Evolutionary conservation across 2,888 invertebrate species (phyloP).

Genomic region (Stratiomys singularior): DNA sequence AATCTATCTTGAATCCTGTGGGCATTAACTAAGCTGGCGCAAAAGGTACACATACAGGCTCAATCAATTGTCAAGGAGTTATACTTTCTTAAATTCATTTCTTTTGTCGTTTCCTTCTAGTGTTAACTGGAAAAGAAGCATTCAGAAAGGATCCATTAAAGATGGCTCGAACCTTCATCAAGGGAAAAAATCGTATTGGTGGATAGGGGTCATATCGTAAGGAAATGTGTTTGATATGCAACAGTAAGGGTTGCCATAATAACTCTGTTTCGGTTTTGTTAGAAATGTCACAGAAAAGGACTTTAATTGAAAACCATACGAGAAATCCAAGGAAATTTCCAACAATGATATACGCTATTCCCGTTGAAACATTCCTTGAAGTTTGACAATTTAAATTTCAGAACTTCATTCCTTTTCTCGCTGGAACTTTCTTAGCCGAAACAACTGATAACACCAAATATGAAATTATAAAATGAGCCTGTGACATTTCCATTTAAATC

Average conservation of each 20-base stretch:
- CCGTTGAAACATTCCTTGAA: too few species aligned
- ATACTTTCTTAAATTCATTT: neutral
- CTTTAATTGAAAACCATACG: neutral
- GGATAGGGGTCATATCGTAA: neutral
- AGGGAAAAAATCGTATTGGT: neutral
- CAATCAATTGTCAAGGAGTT: constrained; percentile 22
- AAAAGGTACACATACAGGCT: neutral
- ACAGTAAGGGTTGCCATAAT: too few species aligned
- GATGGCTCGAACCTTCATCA: neutral
- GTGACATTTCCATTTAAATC: too few species aligned
- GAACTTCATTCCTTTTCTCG: too few species aligned
- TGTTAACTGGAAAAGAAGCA: neutral
- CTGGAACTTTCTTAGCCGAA: too few species aligned
- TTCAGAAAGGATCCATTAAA: neutral
- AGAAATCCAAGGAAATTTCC: neutral
- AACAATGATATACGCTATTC: too few species aligned
- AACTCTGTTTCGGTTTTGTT: too few species aligned
- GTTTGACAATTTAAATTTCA: too few species aligned
- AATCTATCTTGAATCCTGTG: constrained; percentile 12
- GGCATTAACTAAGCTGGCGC: neutral
- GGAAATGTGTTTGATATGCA: too few species aligned
- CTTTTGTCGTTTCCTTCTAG: neutral
- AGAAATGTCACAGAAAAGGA: neutral
- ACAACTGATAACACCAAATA: too few species aligned
- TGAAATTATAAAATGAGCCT: too few species aligned